Conservation (phyloP, 2,888 invertebrate species). For the Trissolcus brochymenae region DNA sequence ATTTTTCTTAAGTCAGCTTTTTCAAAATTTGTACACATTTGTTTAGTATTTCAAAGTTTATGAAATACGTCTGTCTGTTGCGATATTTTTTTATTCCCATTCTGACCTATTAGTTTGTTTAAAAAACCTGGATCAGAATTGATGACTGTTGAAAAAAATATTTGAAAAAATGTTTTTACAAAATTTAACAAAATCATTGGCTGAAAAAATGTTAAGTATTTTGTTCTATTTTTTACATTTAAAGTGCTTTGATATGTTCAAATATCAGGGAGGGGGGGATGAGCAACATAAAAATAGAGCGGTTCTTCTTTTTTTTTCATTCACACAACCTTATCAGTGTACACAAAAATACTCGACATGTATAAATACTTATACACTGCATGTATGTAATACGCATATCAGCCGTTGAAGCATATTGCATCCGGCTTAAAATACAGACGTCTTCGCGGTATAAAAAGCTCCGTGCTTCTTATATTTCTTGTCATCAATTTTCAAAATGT, state of each 20-base stretch:
- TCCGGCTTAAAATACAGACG: slow-evolving; percentile 45
- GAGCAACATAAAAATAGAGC: slow-evolving; percentile 25
- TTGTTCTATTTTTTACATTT: slow-evolving; percentile 11
- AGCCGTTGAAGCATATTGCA: slow-evolving; percentile 44
- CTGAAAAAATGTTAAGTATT: no score
- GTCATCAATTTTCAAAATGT: slow-evolving; percentile 34
- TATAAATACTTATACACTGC: no score
- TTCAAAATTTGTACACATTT: no score
- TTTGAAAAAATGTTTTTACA: no score
- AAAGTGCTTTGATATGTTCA: slow-evolving; percentile 13
- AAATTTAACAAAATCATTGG: no score
- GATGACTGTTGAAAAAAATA: slow-evolving; percentile 9
- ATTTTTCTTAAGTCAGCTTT: no score
- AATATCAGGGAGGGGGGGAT: no score
- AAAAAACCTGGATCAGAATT: neutral
- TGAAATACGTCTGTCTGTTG: no score
- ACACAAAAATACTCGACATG: slow-evolving; percentile 31
- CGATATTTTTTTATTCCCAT: no score
- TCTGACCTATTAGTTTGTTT: no score
- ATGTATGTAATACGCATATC: slow-evolving; percentile 43
- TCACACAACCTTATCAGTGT: slow-evolving; percentile 29
- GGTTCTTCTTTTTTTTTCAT: slow-evolving; percentile 25
- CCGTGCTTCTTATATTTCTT: slow-evolving; percentile 37
- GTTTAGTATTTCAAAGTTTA: no score
- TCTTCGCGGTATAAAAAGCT: slow-evolving; percentile 35